These are phyloP conservation scores for Eristalis pertinax DNA, from an alignment of 2,888 invertebrate genomes.

Conservation along the genomic window DNA sequence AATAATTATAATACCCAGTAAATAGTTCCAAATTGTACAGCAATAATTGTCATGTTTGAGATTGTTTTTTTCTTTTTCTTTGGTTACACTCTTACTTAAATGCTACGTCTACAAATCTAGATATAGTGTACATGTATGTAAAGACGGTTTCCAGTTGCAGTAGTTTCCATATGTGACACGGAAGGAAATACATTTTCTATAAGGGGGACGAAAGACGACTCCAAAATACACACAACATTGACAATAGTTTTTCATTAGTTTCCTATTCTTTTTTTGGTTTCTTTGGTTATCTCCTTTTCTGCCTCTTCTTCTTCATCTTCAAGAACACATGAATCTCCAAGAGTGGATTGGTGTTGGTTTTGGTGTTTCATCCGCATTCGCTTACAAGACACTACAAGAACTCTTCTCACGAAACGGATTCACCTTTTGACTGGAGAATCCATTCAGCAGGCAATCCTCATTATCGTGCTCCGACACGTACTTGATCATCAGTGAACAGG, in stretches of 20 bases:
- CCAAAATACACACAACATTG: constrained; percentile 65
- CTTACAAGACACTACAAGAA: constrained; percentile 91
- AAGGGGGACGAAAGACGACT: constrained; percentile 37
- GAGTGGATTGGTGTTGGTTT: not conserved
- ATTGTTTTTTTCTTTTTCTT: constrained; percentile 37
- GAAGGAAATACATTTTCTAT: constrained; percentile 38
- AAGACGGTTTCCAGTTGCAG: constrained; percentile 66
- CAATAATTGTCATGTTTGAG: constrained; percentile 38
- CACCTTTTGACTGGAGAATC: constrained; percentile 96
- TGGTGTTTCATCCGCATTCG: not conserved
- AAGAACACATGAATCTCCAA: constrained; percentile 29
- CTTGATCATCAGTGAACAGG: constrained; percentile 95
- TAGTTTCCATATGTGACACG: constrained; percentile 43
- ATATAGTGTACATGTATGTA: constrained; percentile 1
- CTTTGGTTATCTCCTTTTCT: too few species aligned
- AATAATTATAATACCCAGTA: constrained; percentile 27
- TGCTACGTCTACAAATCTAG: constrained; percentile 53
- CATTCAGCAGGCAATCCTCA: constrained; percentile 95
- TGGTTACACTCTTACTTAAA: constrained; percentile 26
- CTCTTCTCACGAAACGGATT: constrained; percentile 98
- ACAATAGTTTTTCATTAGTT: constrained; percentile 63
- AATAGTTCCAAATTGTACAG: constrained; percentile 61
- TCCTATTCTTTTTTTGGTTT: too few species aligned
- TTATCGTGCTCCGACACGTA: constrained; percentile 95
- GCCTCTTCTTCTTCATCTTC: constrained; percentile 10